Conservation (phyloP, 2,797 vertebrate species). For the Pseudochromis fuscus region DNA sequence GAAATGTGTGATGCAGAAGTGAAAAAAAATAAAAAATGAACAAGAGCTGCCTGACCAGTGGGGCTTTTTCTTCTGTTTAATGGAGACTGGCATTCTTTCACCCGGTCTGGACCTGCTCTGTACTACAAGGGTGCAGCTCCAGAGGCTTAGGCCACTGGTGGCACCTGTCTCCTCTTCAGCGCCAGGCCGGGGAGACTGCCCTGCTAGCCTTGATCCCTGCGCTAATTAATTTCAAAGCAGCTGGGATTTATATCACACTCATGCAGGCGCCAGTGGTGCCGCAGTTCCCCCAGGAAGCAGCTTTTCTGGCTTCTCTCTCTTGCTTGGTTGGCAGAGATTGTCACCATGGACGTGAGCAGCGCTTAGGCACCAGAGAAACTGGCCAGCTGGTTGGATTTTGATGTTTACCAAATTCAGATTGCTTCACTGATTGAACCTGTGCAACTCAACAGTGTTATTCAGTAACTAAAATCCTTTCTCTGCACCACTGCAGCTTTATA, state of each 20-base stretch:
- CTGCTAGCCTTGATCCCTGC: constrained; percentile 81
- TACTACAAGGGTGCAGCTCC: constrained; percentile 73
- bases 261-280: constrained; percentile 80
- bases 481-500: not conserved
- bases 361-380: constrained; percentile 60
- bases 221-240: constrained; percentile 87
- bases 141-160: constrained; percentile 78
- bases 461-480: constrained; percentile 7
- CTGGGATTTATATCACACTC: constrained; percentile 82
- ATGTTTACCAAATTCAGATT: constrained; percentile 44
- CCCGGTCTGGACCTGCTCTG: constrained; percentile 61
- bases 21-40: constrained; percentile 44
- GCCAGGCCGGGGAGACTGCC: constrained; percentile 80
- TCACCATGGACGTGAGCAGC: constrained; percentile 59
- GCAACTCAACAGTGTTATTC: constrained; percentile 25
- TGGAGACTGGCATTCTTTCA: constrained; percentile 69
- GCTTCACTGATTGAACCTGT: constrained; percentile 32
- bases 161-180: constrained; percentile 86
- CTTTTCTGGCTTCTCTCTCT: constrained; percentile 70
- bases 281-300: constrained; percentile 71
- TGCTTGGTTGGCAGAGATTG: constrained; percentile 60
- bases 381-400: constrained; percentile 55
- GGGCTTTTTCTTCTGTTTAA: constrained; percentile 67
- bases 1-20: constrained; percentile 39
- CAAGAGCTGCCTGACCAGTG: constrained; percentile 53